Conservation (phyloP, 2,113 vertebrate species). For the Pollimyrus isidori region DNA sequence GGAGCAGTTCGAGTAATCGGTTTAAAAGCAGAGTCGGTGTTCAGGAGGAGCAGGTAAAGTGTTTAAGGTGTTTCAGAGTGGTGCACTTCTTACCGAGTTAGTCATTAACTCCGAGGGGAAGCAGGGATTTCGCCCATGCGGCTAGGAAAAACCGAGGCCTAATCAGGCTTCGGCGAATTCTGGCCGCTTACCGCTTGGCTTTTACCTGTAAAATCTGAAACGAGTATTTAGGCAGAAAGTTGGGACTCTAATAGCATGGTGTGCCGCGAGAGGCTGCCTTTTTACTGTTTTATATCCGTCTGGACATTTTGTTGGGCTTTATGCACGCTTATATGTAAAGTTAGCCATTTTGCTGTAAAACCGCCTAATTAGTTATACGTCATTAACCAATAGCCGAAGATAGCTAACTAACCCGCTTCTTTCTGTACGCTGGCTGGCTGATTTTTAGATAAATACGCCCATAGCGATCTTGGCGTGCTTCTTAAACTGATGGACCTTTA, state of each 20-base stretch:
- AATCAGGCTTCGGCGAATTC: not conserved
- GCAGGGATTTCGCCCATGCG: not conserved
- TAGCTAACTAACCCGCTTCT: not conserved
- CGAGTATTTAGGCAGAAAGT: not conserved
- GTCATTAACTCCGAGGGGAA: not conserved
- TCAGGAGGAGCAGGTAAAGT: slow-evolving; percentile 16
- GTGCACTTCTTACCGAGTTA: not conserved
- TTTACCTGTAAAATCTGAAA: not conserved
- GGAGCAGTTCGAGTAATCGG: slow-evolving; percentile 4
- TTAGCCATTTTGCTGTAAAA: slow-evolving; percentile 1
- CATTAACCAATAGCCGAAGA: not conserved
- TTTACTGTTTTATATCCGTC: not conserved
- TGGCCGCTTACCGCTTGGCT: not conserved
- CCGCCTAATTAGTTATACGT: not conserved
- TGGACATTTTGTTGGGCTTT: not conserved
- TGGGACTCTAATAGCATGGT: not conserved
- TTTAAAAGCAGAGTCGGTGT: slow-evolving; percentile 1
- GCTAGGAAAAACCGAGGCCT: not conserved
- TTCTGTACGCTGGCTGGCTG: not conserved
- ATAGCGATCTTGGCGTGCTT: not conserved
- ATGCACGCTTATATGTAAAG: not conserved
- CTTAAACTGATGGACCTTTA: not conserved
- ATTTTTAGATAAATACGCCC: not conserved
- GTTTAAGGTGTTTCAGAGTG: not conserved
- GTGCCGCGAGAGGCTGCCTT: not conserved